Percentiles rank a stretch among this genome's conserved stretches.
Evolutionary conservation across 2,888 invertebrate genomes (phyloP).

Genomic region (Andrena hattorfiana): DNA sequence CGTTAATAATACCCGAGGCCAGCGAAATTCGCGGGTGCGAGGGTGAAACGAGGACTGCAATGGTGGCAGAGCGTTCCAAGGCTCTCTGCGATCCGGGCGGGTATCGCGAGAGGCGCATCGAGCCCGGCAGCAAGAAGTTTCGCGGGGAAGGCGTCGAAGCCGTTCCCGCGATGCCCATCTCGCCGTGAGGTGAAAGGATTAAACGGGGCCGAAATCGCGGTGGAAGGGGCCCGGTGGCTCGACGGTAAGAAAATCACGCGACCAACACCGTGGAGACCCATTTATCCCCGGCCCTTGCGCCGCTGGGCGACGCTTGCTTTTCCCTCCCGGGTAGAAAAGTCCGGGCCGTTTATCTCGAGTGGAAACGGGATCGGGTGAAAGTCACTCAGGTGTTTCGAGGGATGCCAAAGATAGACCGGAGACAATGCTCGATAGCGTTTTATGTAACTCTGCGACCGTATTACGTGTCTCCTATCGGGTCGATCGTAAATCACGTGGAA

Average conservation of each 20-base stretch:
- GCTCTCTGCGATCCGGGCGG: background rate
- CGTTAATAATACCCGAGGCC: slow-evolving; percentile 15
- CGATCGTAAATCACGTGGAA: slow-evolving; percentile 20
- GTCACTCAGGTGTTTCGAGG: slow-evolving; percentile 56
- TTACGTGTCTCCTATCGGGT: slow-evolving; percentile 30
- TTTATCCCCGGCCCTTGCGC: slow-evolving; percentile 35
- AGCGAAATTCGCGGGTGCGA: background rate
- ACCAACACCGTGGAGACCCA: background rate
- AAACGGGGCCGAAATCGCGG: slow-evolving; percentile 33
- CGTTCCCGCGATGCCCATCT: slow-evolving; percentile 45
- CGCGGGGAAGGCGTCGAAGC: slow-evolving; percentile 30
- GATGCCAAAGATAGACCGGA: slow-evolving; percentile 65
- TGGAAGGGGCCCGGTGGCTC: background rate
- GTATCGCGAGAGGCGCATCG: slow-evolving; percentile 19
- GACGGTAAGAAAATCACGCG: slow-evolving; percentile 47
- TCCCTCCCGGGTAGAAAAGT: slow-evolving; percentile 24
- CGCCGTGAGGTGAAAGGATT: slow-evolving; percentile 65
- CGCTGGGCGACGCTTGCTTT: background rate
- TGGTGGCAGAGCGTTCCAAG: background rate
- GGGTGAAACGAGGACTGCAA: background rate
- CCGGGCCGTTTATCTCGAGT: slow-evolving; percentile 25
- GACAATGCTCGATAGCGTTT: slow-evolving; percentile 64
- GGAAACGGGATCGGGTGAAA: slow-evolving; percentile 67
- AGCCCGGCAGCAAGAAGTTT: slow-evolving; percentile 15
- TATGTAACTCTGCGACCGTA: slow-evolving; percentile 60